Evolutionary conservation across 2,113 vertebrate genomes (phyloP).

Genomic region (Calypte anna): DNA sequence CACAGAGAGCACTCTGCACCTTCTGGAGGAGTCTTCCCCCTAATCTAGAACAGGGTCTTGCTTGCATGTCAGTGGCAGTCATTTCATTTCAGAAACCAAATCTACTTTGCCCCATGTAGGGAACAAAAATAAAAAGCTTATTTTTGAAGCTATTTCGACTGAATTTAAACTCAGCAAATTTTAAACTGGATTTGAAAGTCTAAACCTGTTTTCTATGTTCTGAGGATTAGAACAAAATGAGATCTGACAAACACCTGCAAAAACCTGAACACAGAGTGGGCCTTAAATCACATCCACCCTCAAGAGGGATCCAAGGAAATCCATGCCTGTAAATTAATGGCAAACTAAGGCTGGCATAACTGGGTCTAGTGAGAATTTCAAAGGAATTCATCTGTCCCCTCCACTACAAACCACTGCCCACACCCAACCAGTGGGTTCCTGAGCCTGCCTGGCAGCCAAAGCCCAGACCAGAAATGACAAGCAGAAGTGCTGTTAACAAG

Average conservation of each 20-base stretch:
- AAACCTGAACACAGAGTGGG: background rate
- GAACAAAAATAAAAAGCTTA: background rate
- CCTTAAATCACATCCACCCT: background rate
- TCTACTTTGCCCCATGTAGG: background rate
- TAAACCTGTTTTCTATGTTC: background rate
- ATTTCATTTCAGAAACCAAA: background rate
- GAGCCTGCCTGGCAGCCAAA: background rate
- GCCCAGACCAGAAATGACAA: background rate
- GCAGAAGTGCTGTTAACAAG: background rate
- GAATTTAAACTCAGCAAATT: background rate
- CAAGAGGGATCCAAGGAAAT: background rate
- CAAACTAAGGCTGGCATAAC: background rate
- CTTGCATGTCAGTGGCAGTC: background rate
- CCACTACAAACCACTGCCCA: background rate
- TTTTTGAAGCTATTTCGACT: background rate
- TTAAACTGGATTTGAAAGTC: background rate
- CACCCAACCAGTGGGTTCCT: background rate
- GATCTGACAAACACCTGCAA: background rate
- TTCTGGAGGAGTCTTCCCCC: background rate
- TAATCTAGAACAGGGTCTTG: background rate
- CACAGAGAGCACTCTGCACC: background rate
- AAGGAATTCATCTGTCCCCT: background rate
- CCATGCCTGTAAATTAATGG: background rate
- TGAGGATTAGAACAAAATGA: background rate
- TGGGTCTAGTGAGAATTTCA: background rate